Base-by-base conservation (phyloP, 2,888 invertebrate genomes). In the Tenthredo scrophulariae region DNA sequence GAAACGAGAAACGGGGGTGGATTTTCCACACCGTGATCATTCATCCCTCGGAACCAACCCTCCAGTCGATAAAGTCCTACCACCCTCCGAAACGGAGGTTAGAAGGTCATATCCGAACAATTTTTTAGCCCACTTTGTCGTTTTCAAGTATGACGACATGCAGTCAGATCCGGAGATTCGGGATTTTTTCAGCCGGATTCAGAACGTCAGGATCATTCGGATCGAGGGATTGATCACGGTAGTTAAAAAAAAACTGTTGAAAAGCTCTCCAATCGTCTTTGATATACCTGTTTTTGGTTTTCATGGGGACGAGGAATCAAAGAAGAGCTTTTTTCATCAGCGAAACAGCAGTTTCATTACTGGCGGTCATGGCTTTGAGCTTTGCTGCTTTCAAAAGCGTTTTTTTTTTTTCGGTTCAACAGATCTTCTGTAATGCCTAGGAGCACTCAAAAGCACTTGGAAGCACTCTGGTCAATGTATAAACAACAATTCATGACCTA, bases 11-110 rank as follows among this genome's bases (percentile, higher is more conserved):
- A 29, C 72, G n/a, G 26, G 72, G 43, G 72, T 40, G 72, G 40
- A 22, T 74, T 43, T 72, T 40, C 9, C n/a, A 43, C 40, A 40
- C 43, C n/a, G 6, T 22, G 72, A 43, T 74, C 72, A 74, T 37
- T 74, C 43, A 74, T 74, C 40, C 72, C 72, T 26, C 72, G 15
- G 67, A 33, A 74, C 43, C 40, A n/a, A 40, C 72, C 72, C 22
- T 43, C 72, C 43, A n/a, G 40, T 43, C 40, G 43, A 74, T 22
- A n/a, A 13, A 40, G 43, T 43, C 22, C 72, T 22, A 13, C 13
- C 40, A 74, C 72, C 43, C 72, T 74, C 40, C 2, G 18, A 67
- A 67, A 67, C 18, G 67, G 22, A 15, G 6, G 29, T 33, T 15
- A 5, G 15, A 15, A 13, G 29, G 67, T 33, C 6, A 67, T 33